A percentile compares a stretch with the other conserved stretches of the same genome.
Conservation (phyloP, 2,797 vertebrate species). For the Scleropages formosus region DNA sequence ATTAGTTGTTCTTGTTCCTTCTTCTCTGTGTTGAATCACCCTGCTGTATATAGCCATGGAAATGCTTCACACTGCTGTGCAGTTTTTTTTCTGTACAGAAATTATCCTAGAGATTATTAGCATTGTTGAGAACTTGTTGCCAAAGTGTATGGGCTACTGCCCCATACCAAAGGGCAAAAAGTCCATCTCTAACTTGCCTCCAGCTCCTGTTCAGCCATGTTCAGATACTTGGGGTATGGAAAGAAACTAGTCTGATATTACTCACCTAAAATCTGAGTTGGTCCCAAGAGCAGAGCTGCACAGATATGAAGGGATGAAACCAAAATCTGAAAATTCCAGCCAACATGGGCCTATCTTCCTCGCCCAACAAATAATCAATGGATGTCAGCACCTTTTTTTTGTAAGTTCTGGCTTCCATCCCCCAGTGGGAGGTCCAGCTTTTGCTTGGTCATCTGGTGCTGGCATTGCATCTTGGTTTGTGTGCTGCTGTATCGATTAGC, state of each 20-base stretch:
- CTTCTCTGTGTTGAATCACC: not conserved
- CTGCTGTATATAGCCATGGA: not conserved
- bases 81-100: not conserved
- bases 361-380: not conserved
- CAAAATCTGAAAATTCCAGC: not conserved
- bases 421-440: slow-evolving; percentile 43
- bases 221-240: not conserved
- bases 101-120: not conserved
- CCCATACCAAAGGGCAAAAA: not conserved
- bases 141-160: not conserved
- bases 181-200: not conserved
- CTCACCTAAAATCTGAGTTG: slow-evolving; percentile 25
- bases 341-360: not conserved
- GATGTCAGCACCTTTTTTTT: no score
- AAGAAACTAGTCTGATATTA: slow-evolving; percentile 14
- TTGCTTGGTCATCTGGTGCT: slow-evolving; percentile 31
- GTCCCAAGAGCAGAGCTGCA: not conserved
- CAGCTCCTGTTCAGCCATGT: not conserved
- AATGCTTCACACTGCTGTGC: not conserved
- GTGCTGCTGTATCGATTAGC: slow-evolving; percentile 48
- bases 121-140: not conserved
- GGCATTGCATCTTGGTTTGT: slow-evolving; percentile 22
- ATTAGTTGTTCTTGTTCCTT: not conserved
- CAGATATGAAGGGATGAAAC: not conserved
- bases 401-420: not conserved